Conservation (phyloP, 1,140 invertebrate genomes). For the Pseudomyrmex dendroicus region DNA sequence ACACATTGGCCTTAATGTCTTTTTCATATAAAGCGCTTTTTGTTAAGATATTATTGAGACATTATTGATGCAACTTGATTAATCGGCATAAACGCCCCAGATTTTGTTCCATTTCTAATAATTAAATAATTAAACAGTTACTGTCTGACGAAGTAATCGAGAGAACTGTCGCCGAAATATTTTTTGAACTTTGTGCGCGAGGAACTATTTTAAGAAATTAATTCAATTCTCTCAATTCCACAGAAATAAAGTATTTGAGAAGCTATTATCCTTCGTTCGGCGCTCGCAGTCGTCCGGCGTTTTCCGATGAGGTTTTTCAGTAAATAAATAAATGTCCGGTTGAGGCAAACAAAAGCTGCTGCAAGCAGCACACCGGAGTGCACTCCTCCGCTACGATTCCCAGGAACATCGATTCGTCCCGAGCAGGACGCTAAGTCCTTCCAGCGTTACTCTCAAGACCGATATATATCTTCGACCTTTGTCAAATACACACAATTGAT, state of each 20-base stretch:
- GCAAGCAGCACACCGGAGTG: conserved; percentile 39
- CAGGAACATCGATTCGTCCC: conserved; percentile 10
- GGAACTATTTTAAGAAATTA: not conserved
- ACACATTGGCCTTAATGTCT: not conserved
- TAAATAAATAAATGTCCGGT: conserved; percentile 56
- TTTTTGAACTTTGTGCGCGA: not conserved
- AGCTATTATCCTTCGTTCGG: conserved; percentile 5
- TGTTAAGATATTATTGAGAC: no score
- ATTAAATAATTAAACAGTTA: not conserved
- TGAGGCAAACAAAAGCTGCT: conserved; percentile 29
- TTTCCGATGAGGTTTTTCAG: conserved; percentile 31
- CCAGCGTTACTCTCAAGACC: conserved; percentile 26
- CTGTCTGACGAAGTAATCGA: not conserved
- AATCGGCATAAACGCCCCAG: no score
- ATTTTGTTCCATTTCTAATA: not conserved
- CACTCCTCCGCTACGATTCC: conserved; percentile 13
- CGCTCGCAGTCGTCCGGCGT: conserved; percentile 16
- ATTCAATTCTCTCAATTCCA: not conserved
- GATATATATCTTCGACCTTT: conserved; percentile 31
- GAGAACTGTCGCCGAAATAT: not conserved
- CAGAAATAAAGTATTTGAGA: conserved; percentile 14
- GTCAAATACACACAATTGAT: conserved; percentile 18
- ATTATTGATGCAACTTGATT: no score
- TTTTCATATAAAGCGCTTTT: no score
- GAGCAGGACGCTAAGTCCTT: not conserved